phyloP scores from a whole-genome alignment of 1,140 invertebrate genomes.

The Phenacoccus solenopsis region DNA sequence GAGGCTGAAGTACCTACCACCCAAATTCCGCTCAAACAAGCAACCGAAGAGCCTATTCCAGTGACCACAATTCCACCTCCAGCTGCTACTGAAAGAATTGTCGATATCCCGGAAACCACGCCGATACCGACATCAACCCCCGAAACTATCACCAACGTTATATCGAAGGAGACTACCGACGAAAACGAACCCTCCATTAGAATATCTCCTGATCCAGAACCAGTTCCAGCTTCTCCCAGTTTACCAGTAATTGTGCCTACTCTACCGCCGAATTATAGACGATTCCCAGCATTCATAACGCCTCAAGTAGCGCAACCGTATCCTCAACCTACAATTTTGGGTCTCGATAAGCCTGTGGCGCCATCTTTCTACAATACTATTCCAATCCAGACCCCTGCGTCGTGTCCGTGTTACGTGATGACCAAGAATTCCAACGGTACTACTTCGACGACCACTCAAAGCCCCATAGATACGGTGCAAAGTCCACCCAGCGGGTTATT shows the following conservation, averaged over 20 bases:
- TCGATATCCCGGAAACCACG: background rate
- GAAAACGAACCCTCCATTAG: background rate
- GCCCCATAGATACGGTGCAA: slow-evolving; percentile 30
- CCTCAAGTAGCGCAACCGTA: background rate
- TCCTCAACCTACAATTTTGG: background rate
- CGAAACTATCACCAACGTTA: background rate
- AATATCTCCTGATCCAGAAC: background rate
- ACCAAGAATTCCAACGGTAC: slow-evolving; percentile 25
- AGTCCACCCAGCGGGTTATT: slow-evolving; percentile 42
- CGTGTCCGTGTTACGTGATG: slow-evolving; percentile 41
- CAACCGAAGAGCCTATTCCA: background rate
- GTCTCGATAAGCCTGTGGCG: too few relatives aligned
- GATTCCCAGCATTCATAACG: background rate
- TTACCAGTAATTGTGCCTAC: background rate
- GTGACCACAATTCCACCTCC: background rate
- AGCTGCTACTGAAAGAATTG: too few relatives aligned
- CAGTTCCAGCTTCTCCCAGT: background rate
- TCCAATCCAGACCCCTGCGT: slow-evolving; percentile 35
- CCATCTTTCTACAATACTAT: slow-evolving; percentile 36
- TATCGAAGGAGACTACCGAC: background rate
- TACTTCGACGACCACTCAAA: background rate
- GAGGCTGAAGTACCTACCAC: background rate
- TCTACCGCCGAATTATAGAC: background rate
- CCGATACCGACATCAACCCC: background rate
- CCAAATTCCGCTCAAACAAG: background rate